Evolutionary conservation across 2,888 invertebrate species (phyloP), one percentile per base, ranked within the genome.

Genomic region (Cheiracanthium punctorium): DNA sequence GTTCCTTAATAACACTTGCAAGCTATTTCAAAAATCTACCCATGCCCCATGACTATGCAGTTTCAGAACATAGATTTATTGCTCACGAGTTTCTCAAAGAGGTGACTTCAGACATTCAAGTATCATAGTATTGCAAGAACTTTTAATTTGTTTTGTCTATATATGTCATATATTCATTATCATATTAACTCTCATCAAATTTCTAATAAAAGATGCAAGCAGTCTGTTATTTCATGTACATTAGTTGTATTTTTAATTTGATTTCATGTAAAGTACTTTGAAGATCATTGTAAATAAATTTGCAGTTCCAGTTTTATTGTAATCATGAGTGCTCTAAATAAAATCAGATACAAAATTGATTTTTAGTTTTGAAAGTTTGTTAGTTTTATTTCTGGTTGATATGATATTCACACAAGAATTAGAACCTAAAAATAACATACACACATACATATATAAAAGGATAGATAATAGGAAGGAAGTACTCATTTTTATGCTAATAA

Each of bases 41-140:
- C 0, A 92, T 94, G 89, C 94, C 94, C 12, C 93, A 94, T 89
- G 94, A 94, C 90, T 94, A 93, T 89, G 92, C 93, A 1, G 92
- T 93, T 74, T 93, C 93, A 89, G 94, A 94, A 88, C 69, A 82
- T 32, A 71, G 84, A 73, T 82, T 82, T 87, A 65, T 88, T 28
- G 75, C 76, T 17, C 88, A 81, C 24, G 41, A 41, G 30, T 88
- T 82, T 29, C 8, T 80, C 8, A 70, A 80, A 20, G 75, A 80
- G 52, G 79, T 80, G 28, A 75, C 80, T 30, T 28, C 75, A 5
- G 80, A 80, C 24, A 69, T 73, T n/a, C 73, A 58, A 79, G 12
- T 10, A 8, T 58, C 8, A 20, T 24, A 58, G 58, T 5, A 58
- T n/a, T n/a, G n/a, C n/a, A n/a, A n/a, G n/a, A 24, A 58, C 58